Conservation (phyloP, 2,797 vertebrate genomes). For the Peromyscus eremicus region DNA sequence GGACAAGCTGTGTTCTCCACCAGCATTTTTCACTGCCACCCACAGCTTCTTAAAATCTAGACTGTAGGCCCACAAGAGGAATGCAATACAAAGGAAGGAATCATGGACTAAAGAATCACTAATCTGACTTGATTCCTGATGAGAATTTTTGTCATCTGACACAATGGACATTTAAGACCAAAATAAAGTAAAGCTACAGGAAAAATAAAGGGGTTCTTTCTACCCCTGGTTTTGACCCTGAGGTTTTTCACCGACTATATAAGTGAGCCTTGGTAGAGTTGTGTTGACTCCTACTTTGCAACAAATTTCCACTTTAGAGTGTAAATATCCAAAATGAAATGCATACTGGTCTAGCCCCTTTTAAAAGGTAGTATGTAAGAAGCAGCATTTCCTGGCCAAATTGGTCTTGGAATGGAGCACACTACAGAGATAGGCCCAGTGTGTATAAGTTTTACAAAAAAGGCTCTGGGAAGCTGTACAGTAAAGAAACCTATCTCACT, state of each 20-base stretch:
- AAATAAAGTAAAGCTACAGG: neutral
- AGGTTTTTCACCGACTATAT: neutral
- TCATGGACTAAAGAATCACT: neutral
- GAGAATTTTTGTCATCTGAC: neutral
- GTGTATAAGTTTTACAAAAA: neutral
- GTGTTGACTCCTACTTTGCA: neutral
- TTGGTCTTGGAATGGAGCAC: neutral
- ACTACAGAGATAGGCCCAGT: neutral
- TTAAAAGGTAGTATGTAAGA: neutral
- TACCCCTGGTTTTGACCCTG: neutral
- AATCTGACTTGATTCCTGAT: neutral
- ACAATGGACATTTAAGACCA: neutral
- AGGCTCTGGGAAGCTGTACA: neutral
- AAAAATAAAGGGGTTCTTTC: neutral
- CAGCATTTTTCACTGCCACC: neutral
- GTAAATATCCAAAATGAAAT: conserved; percentile 6
- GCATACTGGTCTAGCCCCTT: neutral
- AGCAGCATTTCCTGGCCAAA: neutral
- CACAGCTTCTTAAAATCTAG: neutral
- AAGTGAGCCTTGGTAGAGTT: neutral
- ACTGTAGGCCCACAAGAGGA: neutral
- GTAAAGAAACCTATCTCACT: neutral
- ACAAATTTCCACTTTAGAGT: neutral
- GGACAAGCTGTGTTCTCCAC: neutral
- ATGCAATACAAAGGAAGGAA: neutral